These are phyloP conservation scores for Hestina assimilis DNA, from an alignment of 1,140 invertebrate genomes.

Conservation along the genomic window DNA sequence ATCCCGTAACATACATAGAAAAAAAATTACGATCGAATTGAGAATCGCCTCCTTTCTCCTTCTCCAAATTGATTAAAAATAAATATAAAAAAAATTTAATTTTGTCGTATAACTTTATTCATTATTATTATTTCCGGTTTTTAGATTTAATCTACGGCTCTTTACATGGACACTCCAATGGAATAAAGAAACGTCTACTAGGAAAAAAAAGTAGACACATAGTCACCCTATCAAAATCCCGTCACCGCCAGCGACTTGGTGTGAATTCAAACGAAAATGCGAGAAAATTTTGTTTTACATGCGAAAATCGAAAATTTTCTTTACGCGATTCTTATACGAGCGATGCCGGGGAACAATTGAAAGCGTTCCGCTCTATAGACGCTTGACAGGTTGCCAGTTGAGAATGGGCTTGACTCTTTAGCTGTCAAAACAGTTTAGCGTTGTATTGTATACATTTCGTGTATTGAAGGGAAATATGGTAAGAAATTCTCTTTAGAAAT, in stretches of 20 bases:
- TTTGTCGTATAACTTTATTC: no score
- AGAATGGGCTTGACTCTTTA: slow-evolving; percentile 28
- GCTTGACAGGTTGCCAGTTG: slow-evolving; percentile 31
- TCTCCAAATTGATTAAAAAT: slow-evolving; percentile 5
- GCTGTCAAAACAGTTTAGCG: slow-evolving; percentile 12
- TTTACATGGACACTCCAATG: no score
- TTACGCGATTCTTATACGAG: slow-evolving; percentile 38
- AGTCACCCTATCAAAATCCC: slow-evolving; percentile 54
- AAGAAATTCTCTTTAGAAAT: background rate
- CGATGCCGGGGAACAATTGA: slow-evolving; percentile 37
- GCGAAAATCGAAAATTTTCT: slow-evolving; percentile 66
- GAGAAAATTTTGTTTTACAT: slow-evolving; percentile 73
- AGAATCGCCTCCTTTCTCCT: no score
- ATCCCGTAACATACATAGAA: no score
- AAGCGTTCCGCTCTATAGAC: slow-evolving; percentile 9
- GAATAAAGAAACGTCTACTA: no score
- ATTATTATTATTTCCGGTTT: no score
- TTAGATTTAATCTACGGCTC: no score
- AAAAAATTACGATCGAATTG: no score
- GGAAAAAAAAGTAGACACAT: slow-evolving; percentile 18
- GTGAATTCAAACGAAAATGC: slow-evolving; percentile 59
- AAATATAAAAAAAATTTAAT: background rate
- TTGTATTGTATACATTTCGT: background rate
- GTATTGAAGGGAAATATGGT: background rate
- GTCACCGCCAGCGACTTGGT: slow-evolving; percentile 54